Evolutionary conservation across 2,888 invertebrate species (phyloP).

Genomic region (Mesochorus sp.): DNA sequence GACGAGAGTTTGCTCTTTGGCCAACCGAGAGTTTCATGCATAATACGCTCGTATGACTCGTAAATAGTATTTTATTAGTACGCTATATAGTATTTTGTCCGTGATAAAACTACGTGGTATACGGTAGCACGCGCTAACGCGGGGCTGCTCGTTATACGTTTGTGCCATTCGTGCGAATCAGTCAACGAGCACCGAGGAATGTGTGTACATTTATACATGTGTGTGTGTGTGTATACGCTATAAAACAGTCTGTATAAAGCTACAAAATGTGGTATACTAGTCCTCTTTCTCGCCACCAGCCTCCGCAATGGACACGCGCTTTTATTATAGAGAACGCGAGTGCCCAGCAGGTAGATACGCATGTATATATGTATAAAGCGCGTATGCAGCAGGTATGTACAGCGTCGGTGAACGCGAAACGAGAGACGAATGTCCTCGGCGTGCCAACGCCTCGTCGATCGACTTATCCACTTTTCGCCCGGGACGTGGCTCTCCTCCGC

Average conservation of each 20-base stretch:
- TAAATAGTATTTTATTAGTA: slow-evolving; percentile 12
- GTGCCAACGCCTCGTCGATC: slow-evolving; percentile 61
- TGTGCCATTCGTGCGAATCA: slow-evolving; percentile 46
- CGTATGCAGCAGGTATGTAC: slow-evolving; percentile 12
- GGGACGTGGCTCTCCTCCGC: background rate
- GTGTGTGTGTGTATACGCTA: background rate
- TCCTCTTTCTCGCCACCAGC: slow-evolving; percentile 11
- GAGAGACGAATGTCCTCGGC: slow-evolving; percentile 56
- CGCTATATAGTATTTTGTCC: slow-evolving; percentile 27
- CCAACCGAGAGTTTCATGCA: slow-evolving; percentile 25
- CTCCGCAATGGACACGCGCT: slow-evolving; percentile 25
- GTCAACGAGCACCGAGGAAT: slow-evolving; percentile 48
- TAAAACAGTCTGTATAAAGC: background rate
- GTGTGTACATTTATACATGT: no score
- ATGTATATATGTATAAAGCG: no score
- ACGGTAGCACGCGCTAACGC: slow-evolving; percentile 4
- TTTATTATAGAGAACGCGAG: slow-evolving; percentile 30
- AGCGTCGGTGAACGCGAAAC: slow-evolving; percentile 46
- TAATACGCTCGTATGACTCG: no score
- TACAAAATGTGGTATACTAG: background rate
- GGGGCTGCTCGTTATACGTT: slow-evolving; percentile 33
- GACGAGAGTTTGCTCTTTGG: slow-evolving; percentile 41
- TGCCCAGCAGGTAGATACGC: slow-evolving; percentile 5
- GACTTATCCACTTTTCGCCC: slow-evolving; percentile 54
- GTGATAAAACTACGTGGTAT: slow-evolving; percentile 3